Evolutionary conservation across 2,797 vertebrate species (phyloP).

Genomic region (Periophthalmus magnuspinnatus): DNA sequence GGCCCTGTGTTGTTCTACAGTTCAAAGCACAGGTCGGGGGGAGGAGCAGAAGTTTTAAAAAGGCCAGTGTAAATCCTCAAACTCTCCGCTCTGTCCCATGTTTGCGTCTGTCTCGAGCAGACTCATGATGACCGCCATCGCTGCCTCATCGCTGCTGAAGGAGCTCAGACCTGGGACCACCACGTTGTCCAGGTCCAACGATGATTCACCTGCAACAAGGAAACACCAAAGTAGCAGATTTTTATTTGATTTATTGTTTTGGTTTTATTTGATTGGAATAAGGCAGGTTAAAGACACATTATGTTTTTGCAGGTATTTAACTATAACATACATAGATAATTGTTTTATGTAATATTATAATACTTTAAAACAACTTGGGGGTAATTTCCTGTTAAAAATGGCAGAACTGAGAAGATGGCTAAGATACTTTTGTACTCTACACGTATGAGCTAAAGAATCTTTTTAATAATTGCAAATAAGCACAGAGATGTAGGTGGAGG

Average conservation of each 20-base stretch:
- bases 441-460: too few relatives aligned
- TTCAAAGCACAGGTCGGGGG: constrained; percentile 2
- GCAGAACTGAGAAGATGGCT: too few relatives aligned
- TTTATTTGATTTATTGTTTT: background rate
- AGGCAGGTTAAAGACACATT: too few relatives aligned
- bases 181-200: constrained; percentile 87
- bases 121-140: constrained; percentile 97
- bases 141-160: constrained; percentile 92
- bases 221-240: background rate
- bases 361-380: too few relatives aligned
- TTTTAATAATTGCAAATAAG: too few relatives aligned
- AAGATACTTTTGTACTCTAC: too few relatives aligned
- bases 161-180: constrained; percentile 89
- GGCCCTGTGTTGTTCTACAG: constrained; percentile 28
- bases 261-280: too few relatives aligned
- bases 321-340: too few relatives aligned
- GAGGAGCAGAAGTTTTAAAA: background rate
- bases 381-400: too few relatives aligned
- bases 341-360: too few relatives aligned
- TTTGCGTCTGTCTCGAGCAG: constrained; percentile 92
- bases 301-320: too few relatives aligned
- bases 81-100: constrained; percentile 88
- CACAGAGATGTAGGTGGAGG: too few relatives aligned
- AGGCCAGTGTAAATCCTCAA: constrained; percentile 89
- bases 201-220: constrained; percentile 78